Base-by-base conservation (phyloP, 2,888 invertebrate genomes). In the Ametastegia equiseti region DNA sequence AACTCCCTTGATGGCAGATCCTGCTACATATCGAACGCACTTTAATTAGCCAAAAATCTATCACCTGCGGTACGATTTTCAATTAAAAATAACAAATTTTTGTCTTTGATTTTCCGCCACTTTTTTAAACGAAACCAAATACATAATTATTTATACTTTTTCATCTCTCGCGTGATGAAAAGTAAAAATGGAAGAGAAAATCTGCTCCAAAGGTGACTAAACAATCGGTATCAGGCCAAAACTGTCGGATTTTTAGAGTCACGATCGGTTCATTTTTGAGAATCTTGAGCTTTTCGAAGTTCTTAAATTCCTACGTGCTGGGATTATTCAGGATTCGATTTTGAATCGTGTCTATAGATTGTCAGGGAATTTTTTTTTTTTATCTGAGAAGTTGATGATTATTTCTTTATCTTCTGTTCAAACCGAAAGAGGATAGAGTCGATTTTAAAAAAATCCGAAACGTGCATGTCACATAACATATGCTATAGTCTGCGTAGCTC, bases 1-100 rank as follows among this genome's bases (percentile, higher is more conserved):
- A 30, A 30, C 33, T 30, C n/a, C 33, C 33, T 63, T 63, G 30
- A 63, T 33, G 15, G 33, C 63, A 63, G 63, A 33, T 63, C 33
- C 30, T 30, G 63, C n/a, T 63, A n/a, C n/a, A n/a, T n/a, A 63
- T 63, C 63, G n/a, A 63, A 33, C 63, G 30, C 63, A 63, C 63
- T 2, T 30, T 63, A 63, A 63, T 23, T 11, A 57, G 9, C 7
- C 23, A 63, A 33, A 33, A 36, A 63, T 36, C 30, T 23, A 11
- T 54, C 23, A 11, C 23, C 11, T 11, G 9, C 2, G 11, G 23
- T 19, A 54, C 23, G 19, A 54, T 54, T 23, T 54, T 54, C 11
- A 11, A 23, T 54, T 23, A 7, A 54, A 23, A 23, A 23, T 23
- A 23, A 11, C 9, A 23, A 23, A 54, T 54, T 54, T 54, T 54